Conservation (phyloP, 2,888 invertebrate species). For the Spialia ferax region DNA sequence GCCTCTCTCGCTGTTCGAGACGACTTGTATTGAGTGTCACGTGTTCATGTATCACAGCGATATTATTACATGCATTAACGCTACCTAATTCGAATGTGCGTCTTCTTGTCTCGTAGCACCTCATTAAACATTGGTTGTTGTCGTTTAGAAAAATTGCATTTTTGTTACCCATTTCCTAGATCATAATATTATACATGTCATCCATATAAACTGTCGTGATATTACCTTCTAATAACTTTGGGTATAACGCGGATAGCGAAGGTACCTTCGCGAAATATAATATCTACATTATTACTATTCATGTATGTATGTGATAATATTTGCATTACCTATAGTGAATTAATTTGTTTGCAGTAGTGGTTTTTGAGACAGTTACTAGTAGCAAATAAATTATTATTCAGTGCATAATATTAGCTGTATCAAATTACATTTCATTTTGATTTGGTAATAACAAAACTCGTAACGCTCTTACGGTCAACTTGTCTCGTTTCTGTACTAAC, state of each 20-base stretch:
- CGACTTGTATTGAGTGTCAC: slow-evolving; percentile 62
- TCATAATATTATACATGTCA: not conserved
- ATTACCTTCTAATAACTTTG: slow-evolving; percentile 40
- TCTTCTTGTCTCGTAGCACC: slow-evolving; percentile 15
- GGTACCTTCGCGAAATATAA: slow-evolving; percentile 28
- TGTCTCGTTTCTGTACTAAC: slow-evolving; percentile 44
- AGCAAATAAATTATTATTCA: slow-evolving; percentile 47
- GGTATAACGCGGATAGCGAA: slow-evolving; percentile 29
- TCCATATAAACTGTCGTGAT: not conserved
- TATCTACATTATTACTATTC: slow-evolving; percentile 23
- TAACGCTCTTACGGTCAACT: slow-evolving; percentile 22
- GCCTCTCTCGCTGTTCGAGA: slow-evolving; percentile 26
- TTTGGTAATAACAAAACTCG: slow-evolving; percentile 34
- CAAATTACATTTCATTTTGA: slow-evolving; percentile 43
- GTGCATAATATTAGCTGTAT: slow-evolving; percentile 39
- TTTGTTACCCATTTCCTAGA: slow-evolving; percentile 10
- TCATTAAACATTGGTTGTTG: slow-evolving; percentile 49
- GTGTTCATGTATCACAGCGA: slow-evolving; percentile 49
- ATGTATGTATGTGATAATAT: slow-evolving; percentile 67
- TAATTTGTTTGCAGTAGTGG: slow-evolving; percentile 70
- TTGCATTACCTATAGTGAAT: slow-evolving; percentile 56
- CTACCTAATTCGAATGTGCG: slow-evolving; percentile 12
- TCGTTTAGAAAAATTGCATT: slow-evolving; percentile 42
- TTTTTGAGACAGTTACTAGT: slow-evolving; percentile 57
- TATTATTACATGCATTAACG: slow-evolving; percentile 67